phyloP scores from a whole-genome alignment of 2,888 invertebrate genomes.

The Lasius fuliginosus region DNA sequence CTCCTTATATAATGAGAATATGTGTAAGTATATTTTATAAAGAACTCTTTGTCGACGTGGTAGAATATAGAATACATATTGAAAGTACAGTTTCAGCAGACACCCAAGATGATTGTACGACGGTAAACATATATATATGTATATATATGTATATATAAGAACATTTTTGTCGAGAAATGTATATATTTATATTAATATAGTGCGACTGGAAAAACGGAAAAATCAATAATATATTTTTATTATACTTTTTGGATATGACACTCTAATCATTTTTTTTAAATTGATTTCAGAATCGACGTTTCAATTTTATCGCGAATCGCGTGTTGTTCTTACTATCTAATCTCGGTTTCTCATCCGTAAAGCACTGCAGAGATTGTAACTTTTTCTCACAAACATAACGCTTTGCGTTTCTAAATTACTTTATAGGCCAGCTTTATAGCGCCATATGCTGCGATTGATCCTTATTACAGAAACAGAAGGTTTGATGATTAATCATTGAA shows the following conservation, averaged over 20 bases:
- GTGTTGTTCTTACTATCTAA: not conserved
- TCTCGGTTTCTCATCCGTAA: not conserved
- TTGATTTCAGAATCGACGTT: not conserved
- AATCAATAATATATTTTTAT: not conserved
- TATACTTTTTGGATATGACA: not conserved
- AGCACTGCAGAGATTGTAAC: not conserved
- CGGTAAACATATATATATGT: slow-evolving; percentile 62
- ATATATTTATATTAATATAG: slow-evolving; percentile 50
- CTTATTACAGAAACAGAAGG: no score
- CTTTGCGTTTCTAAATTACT: slow-evolving; percentile 6
- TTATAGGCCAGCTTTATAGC: not conserved
- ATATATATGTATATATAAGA: slow-evolving; percentile 54
- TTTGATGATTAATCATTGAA: not conserved
- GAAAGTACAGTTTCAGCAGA: slow-evolving; percentile 66
- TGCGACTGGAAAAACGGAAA: not conserved
- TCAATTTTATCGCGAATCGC: not conserved
- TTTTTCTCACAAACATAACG: not conserved
- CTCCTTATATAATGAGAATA: slow-evolving; percentile 32
- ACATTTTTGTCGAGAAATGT: slow-evolving; percentile 60
- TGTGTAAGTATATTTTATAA: slow-evolving; percentile 51
- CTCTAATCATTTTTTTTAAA: not conserved
- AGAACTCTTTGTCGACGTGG: slow-evolving; percentile 19
- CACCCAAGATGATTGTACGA: slow-evolving; percentile 73
- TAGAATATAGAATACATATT: slow-evolving; percentile 51
- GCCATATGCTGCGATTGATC: not conserved